Evolutionary conservation across 1,140 invertebrate species (phyloP), one percentile per base, ranked within the genome.

Genomic region (Pemphigus obesinymphae): DNA sequence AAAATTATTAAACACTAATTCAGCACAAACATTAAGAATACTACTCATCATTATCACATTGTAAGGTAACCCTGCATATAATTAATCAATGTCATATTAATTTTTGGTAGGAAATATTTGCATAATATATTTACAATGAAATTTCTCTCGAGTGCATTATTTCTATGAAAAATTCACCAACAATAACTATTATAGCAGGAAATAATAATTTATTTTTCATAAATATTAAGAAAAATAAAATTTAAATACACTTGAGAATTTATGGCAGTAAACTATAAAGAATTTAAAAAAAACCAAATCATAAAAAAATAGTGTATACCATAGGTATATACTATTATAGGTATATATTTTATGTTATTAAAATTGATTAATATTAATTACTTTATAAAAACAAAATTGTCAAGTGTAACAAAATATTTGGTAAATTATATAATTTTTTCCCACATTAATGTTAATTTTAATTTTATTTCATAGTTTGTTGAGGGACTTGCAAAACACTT

Each of bases 401-500:
- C n/a, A n/a, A n/a, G n/a, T n/a, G n/a, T 23, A 68, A 70, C 37
- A 70, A 70, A 70, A 43, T 1, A 70, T 70, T 73, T 73, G 17
- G 10, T 34, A 73, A 20, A 20, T 73, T 8, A 8, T 40, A 31
- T 34, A 40, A 40, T n/a, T n/a, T n/a, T n/a, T n/a, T n/a, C n/a
- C n/a, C n/a, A n/a, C n/a, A n/a, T n/a, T n/a, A n/a, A n/a, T n/a
- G 29, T 76, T 55, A 70, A 68, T 68, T 70, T 70, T 70, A 43
- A 31, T 20, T 45, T 45, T 20, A 31, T 50, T 73, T n/a, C n/a
- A 50, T 20, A 23, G 29, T n/a, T 26, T 50, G 11, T 45, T 45
- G 26, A 45, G 29, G 17, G 55, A 63, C n/a, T 45, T 63, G n/a
- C n/a, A n/a, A 20, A 61, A 80, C 73, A 76, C 20, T 15, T 45